Base-by-base conservation (phyloP, 2,888 invertebrate species). In the Dioctria linearis region DNA sequence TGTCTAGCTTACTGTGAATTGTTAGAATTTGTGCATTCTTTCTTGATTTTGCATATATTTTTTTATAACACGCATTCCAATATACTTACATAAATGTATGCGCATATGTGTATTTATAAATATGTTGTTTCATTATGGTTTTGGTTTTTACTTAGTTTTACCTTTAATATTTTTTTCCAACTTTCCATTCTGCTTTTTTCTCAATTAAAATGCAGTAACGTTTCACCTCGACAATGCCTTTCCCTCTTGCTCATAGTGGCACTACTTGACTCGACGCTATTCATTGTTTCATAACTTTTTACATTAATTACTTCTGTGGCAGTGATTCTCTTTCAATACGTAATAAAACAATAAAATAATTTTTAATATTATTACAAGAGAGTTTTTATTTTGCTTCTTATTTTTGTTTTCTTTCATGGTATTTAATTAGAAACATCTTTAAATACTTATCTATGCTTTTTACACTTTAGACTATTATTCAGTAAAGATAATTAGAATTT, bases 321-420 rank as follows among this genome's bases (percentile, higher is more conserved):
- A 73, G 73, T 73, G 73, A 73, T 73, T 73, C 59, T 73, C 57
- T 42, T 71, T 71, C 69, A 54, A 71, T 71, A 71, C 51, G 11
- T 51, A 61, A 46, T 71, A 40, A 71, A 71, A 71, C 71, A 71
- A 71, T 71, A 71, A 49, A 40, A 54, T 42, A 13, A 40, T 42
- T 42, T 65, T 71, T 71, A 54, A 71, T 54, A 66, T 42, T n/a
- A 54, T 73, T 73, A 73, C n/a, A 39, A 61, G 54, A 69, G 51
- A 69, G 37, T 69, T 49, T 49, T 40, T 65, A 65, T 54, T 51
- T 69, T 73, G 43, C 11, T 40, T 73, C 43, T 13, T 57, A 51
- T 13, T n/a, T 73, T 25, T 25, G 25, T 25, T 25, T 25, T 25
- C 25, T 25, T 25, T 25, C 25, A 73, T 59, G 54, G 6, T 54